Base-by-base conservation (phyloP, 2,113 vertebrate genomes). In the Dicentrarchus labrax region DNA sequence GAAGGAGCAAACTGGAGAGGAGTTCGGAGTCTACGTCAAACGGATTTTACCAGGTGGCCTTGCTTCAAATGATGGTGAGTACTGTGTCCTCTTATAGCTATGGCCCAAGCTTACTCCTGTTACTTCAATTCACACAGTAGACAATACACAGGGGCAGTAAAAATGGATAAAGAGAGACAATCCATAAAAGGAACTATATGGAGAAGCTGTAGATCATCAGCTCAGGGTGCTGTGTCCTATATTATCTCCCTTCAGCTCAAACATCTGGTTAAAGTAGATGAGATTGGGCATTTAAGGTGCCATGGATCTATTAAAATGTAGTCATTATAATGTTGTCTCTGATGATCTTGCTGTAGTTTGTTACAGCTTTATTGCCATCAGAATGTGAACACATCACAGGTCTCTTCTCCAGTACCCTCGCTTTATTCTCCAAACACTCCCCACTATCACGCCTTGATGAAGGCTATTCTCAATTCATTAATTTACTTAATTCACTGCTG, bases 11-110 rank as follows among this genome's bases (percentile, higher is more conserved):
- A 96, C 96, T 0, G 96, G 96, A 62, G 97, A 98, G 5, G 97
- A 98, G 82, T 97, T 96, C 69, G 97, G 97, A 39, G 97, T 98
- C 85, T 98, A 97, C 12, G 97, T 98, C 76, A 98, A 98, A 89
- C 94, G 97, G 85, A 96, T 98, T 91, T 94, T 98, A 82, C 96
- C 97, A 5, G 97, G 97, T 41, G 97, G 97, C 59, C 93, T 98
- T 85, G 97, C 97, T 82, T 94, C 96, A 0, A 94, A 72, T 11
- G 97, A 98, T 0, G 97, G 97, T 98, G 87, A 83, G 83, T 30
- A 3, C 10, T 10, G 4, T 30, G 1, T 47, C 45, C 45, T 47
- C 10, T 22, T 45, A 5, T 67, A 8, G 36, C 24, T 1, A 21
- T 30, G 19, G 45, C 21, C 10, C 56, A 10, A 13, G 7, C 5